Percentiles rank a stretch among this genome's conserved stretches.
phyloP scores from a whole-genome alignment of 2,888 invertebrate species.

The Macrophya alboannulata region DNA sequence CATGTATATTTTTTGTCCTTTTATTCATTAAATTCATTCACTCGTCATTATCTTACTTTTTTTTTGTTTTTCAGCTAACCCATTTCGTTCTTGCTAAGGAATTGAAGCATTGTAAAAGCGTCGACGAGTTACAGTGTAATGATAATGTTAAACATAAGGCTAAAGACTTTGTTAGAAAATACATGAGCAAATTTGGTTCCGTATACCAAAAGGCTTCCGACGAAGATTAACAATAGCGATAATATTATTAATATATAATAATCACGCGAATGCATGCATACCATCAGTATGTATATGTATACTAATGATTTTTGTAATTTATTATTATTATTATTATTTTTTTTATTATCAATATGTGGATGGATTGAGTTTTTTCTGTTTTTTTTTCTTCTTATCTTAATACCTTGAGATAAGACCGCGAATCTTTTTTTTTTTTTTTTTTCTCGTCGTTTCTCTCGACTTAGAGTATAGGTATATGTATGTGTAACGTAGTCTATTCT shows the following conservation, averaged over 20 bases:
- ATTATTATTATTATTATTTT: background rate
- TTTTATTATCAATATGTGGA: background rate
- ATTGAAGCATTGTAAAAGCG: slow-evolving; percentile 93
- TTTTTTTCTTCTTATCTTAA: background rate
- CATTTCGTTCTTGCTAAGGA: slow-evolving; percentile 98
- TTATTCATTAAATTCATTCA: background rate
- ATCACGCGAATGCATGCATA: slow-evolving; percentile 6
- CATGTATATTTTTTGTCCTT: slow-evolving; percentile 46
- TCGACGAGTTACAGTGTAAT: slow-evolving; percentile 92
- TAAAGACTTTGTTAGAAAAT: slow-evolving; percentile 96
- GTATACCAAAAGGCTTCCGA: slow-evolving; percentile 88
- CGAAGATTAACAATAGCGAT: slow-evolving; percentile 79
- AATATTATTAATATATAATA: background rate
- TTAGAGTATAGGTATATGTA: too few relatives aligned
- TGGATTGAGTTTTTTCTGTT: background rate
- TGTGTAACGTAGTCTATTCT: too few relatives aligned
- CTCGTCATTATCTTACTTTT: background rate
- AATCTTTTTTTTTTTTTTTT: background rate
- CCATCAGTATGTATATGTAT: background rate
- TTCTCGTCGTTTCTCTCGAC: too few relatives aligned
- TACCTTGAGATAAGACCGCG: slow-evolving; percentile 1
- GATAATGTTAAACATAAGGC: slow-evolving; percentile 97
- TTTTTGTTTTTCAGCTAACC: slow-evolving; percentile 91
- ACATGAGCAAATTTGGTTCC: slow-evolving; percentile 97
- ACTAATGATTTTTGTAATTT: slow-evolving; percentile 8